These are phyloP conservation scores for Phaetusa simplex DNA, from an alignment of 2,113 vertebrate species.

Conservation along the genomic window DNA sequence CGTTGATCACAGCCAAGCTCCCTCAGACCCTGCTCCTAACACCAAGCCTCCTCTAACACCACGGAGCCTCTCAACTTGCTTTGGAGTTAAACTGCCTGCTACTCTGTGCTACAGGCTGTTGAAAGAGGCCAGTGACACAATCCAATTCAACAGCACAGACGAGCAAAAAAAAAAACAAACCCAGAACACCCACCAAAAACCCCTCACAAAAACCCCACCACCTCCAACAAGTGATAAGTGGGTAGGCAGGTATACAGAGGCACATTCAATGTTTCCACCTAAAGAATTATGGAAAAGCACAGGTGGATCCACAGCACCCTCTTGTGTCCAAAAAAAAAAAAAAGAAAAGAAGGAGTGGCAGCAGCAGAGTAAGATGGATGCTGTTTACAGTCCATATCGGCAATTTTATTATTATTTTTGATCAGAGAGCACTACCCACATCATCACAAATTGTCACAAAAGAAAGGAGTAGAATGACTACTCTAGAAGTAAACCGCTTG, in stretches of 20 bases:
- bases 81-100: neutral
- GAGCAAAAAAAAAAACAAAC: neutral
- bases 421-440: neutral
- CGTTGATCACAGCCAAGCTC: neutral
- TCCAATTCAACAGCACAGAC: neutral
- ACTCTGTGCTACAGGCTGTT: neutral
- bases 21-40: neutral
- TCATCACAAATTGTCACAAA: neutral
- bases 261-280: neutral
- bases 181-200: neutral
- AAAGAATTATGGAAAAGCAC: neutral
- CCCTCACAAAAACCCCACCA: neutral
- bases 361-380: neutral
- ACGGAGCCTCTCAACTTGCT: neutral
- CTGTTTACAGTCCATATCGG: neutral
- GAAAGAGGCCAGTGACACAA: neutral
- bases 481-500: neutral
- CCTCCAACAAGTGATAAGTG: neutral
- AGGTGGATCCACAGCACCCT: conserved; percentile 4
- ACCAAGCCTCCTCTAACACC: neutral
- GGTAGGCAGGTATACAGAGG: neutral
- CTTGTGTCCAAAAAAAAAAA: neutral
- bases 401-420: neutral
- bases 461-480: neutral
- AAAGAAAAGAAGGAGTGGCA: neutral